These are phyloP conservation scores for Hedychridium roseum DNA, from an alignment of 2,888 invertebrate species.

Conservation along the genomic window DNA sequence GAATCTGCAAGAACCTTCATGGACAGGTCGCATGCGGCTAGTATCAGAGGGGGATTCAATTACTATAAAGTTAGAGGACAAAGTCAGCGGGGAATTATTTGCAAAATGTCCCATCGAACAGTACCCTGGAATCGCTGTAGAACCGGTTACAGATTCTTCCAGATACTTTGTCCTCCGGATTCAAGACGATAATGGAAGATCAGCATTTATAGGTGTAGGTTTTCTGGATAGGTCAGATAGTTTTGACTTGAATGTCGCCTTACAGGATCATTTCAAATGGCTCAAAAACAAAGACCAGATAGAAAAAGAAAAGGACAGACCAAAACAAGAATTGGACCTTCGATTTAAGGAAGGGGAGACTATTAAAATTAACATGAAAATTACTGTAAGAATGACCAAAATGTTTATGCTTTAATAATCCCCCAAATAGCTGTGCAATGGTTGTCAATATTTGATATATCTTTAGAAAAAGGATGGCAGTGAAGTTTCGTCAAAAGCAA, in stretches of 20 bases:
- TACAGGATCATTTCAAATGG: slow-evolving; percentile 99
- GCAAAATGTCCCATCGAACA: slow-evolving; percentile 96
- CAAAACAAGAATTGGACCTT: slow-evolving; percentile 86
- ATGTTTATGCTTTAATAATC: background rate
- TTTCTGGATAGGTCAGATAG: slow-evolving; percentile 98
- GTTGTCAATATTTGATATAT: slow-evolving; percentile 2
- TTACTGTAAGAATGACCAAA: slow-evolving; percentile 72
- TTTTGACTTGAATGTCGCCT: slow-evolving; percentile 97
- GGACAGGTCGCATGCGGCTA: slow-evolving; percentile 95
- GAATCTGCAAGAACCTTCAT: slow-evolving; percentile 97
- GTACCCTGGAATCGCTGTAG: slow-evolving; percentile 94
- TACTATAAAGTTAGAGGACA: slow-evolving; percentile 94
- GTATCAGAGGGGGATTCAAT: slow-evolving; percentile 88
- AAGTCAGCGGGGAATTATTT: slow-evolving; percentile 90
- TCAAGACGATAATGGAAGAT: slow-evolving; percentile 92
- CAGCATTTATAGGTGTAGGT: slow-evolving; percentile 96
- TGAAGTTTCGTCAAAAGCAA: slow-evolving; percentile 75
- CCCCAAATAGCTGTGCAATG: background rate
- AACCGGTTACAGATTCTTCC: slow-evolving; percentile 96
- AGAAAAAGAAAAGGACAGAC: slow-evolving; percentile 80
- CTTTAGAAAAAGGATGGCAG: slow-evolving; percentile 86
- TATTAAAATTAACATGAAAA: slow-evolving; percentile 98
- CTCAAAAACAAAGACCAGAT: slow-evolving; percentile 83
- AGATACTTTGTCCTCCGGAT: slow-evolving; percentile 96
- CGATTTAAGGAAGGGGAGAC: slow-evolving; percentile 99